phyloP scores from a whole-genome alignment of 2,113 vertebrate species.

The Pithys albifrons region DNA sequence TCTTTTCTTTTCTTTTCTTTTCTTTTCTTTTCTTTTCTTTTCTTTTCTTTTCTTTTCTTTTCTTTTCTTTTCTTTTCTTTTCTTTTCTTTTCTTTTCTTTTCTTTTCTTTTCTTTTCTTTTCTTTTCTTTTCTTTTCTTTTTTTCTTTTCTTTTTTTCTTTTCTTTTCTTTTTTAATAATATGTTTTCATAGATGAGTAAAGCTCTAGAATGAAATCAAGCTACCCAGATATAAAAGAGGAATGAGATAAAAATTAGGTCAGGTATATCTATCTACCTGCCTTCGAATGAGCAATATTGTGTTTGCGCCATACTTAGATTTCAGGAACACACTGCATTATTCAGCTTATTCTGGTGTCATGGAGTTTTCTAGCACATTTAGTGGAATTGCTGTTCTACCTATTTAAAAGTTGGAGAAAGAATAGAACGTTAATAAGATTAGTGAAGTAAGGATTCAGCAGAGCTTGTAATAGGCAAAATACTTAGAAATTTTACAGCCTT shows the following conservation, averaged over 20 bases:
- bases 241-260: not conserved
- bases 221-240: not conserved
- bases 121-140: not conserved
- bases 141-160: too few species aligned
- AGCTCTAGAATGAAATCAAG: not conserved
- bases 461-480: not conserved
- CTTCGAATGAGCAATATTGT: not conserved
- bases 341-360: not conserved
- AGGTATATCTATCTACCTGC: accelerated
- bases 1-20: too few species aligned
- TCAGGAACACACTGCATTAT: not conserved
- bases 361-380: not conserved
- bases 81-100: too few species aligned
- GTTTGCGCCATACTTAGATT: not conserved
- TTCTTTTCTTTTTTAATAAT: not conserved
- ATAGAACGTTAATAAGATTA: not conserved
- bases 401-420: not conserved
- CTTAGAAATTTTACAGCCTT: not conserved
- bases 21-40: too few species aligned
- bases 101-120: too few species aligned
- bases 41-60: too few species aligned
- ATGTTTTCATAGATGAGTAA: not conserved
- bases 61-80: too few species aligned
- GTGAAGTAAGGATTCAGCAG: not conserved
- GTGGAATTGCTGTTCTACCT: not conserved